Evolutionary conservation across 2,113 vertebrate species (phyloP), one percentile per base, ranked within the genome.

Genomic region (Paratilapia polleni): DNA sequence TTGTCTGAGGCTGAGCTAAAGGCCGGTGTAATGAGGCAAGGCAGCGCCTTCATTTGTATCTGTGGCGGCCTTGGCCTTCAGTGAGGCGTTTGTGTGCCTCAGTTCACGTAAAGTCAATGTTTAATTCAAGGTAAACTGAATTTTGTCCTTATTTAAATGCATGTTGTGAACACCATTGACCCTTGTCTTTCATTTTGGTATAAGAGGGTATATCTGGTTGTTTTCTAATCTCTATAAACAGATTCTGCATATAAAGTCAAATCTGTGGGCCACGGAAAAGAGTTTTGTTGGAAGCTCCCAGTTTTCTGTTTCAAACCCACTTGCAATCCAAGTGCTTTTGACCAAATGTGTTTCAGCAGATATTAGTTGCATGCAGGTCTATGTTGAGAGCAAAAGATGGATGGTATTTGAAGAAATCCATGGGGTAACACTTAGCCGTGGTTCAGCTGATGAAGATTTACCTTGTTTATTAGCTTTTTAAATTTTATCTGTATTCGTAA

Each of bases 21-120:
- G 83, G 79, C 79, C 22, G 77, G 68, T 64, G 78, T 93, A 91
- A 93, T 90, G 83, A 91, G 87, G 78, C 83, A 89, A 81, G 79
- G 49, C 82, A 64, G 13, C 52, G 56, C 57, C 82, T 80, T 88
- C 47, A 62, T 81, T 90, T 90, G 84, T 90, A 70, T 76, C 88
- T 64, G 79, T 20, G 28, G 52, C 68, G 15, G 34, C 38, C 60
- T 83, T 3, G 3, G 61, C 26, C 54, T 73, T 75, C 56, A n/a
- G 43, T 22, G 22, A 47, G 49, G n/a, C 49, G 73, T 81, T 38
- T 84, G 56, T 31, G 24, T 59, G 75, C 28, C 19, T 80, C 54
- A 52, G 24, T 2, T 5, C 66, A 49, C 17, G 17, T 5, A 73
- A 73, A 52, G 47, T 54, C 47, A 34, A 79, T 56, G 8, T 63